phyloP scores from a whole-genome alignment of 2,797 vertebrate genomes.

The Spinibarbus caldwelli region DNA sequence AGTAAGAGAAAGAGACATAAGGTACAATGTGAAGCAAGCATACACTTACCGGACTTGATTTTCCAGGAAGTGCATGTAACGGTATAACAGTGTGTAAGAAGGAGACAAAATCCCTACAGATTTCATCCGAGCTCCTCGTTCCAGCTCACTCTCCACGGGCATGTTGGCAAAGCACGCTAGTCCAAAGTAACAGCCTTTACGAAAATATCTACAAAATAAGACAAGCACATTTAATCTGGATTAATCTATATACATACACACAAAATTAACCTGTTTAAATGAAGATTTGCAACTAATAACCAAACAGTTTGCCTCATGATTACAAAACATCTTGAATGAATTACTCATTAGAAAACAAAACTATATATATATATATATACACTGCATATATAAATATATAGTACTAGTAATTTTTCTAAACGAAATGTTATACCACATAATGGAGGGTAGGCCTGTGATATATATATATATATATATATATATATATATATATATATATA shows the following conservation, averaged over 20 bases:
- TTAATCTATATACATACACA: background rate
- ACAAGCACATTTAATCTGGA: background rate
- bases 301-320: background rate
- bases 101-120: constrained; percentile 97
- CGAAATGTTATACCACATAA: too few relatives aligned
- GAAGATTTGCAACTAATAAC: background rate
- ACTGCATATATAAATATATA: too few relatives aligned
- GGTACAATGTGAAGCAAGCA: constrained; percentile 31
- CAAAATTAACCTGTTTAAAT: background rate
- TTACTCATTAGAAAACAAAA: background rate
- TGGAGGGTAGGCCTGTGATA: background rate
- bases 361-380: too few relatives aligned
- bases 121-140: constrained; percentile 97
- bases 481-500: too few relatives aligned
- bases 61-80: constrained; percentile 99
- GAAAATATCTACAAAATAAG: constrained; percentile 87
- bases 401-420: too few relatives aligned
- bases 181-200: constrained; percentile 94
- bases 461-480: too few relatives aligned
- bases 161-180: constrained; percentile 99
- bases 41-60: constrained; percentile 93
- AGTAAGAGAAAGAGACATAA: constrained; percentile 28
- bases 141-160: constrained; percentile 95
- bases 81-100: constrained; percentile 95
- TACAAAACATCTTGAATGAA: background rate